Evolutionary conservation across 2,113 vertebrate species (phyloP), one percentile per base, ranked within the genome.

Genomic region (Nyctibius bracteatus): DNA sequence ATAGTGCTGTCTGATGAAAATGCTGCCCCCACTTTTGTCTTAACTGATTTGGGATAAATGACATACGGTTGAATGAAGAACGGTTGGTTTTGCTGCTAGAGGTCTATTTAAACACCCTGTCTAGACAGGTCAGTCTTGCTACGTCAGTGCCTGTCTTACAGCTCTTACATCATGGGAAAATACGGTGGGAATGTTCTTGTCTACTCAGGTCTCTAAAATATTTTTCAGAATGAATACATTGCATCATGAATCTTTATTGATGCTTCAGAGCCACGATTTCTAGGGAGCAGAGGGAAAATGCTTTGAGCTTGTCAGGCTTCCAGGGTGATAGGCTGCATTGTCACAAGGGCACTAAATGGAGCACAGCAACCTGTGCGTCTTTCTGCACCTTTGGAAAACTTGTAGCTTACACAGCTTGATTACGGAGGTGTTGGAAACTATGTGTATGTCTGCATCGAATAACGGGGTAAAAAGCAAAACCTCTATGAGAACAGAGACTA

Each of bases 381-480:
- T 92, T 65, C 63, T 51, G 41, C 4, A 24, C 8, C 7, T 55
- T 58, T 74, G 35, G 63, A 70, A 83, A 74, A 43, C 28, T 49
- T 52, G 30, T 25, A 16, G 8, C 22, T 72, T 68, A 22, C 2
- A 25, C 12, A 62, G 11, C 20, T 73, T 73, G 30, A 22, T 55
- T 88, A 61, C 30, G 33, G 49, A 57, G 25, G 12, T 72, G 10
- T 27, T 73, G 49, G 30, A 80, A 83, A 37, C 4, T 16, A 8
- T 37, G 33, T 47, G 4, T 21, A 35, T 7, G 3, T 25, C 49
- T 77, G 20, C 39, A 54, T 8, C 0, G 0, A 52, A 51, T 52
- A 63, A 63, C 13, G 12, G 52, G 86, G 30, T 6, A 80, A 22
- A 68, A 13, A 65, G 4, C 44, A 81, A 49, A 94, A 22, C 11